phyloP scores from a whole-genome alignment of 2,113 vertebrate genomes.

The Scatophagus argus region DNA sequence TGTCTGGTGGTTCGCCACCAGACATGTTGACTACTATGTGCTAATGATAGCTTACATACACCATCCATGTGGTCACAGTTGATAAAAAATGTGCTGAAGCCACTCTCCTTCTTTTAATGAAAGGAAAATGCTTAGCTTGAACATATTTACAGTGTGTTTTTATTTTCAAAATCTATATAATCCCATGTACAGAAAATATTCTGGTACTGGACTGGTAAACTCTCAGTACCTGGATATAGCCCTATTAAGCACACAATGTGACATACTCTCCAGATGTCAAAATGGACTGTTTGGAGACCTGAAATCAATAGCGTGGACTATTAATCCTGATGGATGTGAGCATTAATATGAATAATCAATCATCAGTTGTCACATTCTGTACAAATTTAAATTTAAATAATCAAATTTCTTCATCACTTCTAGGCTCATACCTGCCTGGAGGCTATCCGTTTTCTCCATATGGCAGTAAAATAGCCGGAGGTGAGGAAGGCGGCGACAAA shows the following conservation, averaged over 20 bases:
- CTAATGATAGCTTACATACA: background rate
- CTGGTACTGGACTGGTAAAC: background rate
- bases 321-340: constrained; percentile 8
- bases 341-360: background rate
- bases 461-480: constrained; percentile 89
- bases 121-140: background rate
- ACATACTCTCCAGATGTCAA: background rate
- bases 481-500: constrained; percentile 92
- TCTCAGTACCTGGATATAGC: background rate
- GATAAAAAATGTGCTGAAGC: background rate
- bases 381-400: background rate
- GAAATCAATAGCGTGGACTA: constrained; percentile 2
- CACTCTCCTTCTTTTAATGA: background rate
- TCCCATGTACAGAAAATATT: background rate
- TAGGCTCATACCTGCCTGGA: constrained; percentile 95
- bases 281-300: background rate
- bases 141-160: background rate
- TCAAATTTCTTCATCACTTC: constrained; percentile 16
- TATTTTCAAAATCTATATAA: constrained; percentile 2
- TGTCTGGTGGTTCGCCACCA: background rate
- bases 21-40: background rate
- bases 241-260: background rate
- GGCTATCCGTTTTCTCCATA: constrained; percentile 97
- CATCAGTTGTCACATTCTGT: background rate
- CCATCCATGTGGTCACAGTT: background rate